These are phyloP conservation scores for Carlito syrichta DNA, from an alignment of 2,113 vertebrate species.

Conservation along the genomic window DNA sequence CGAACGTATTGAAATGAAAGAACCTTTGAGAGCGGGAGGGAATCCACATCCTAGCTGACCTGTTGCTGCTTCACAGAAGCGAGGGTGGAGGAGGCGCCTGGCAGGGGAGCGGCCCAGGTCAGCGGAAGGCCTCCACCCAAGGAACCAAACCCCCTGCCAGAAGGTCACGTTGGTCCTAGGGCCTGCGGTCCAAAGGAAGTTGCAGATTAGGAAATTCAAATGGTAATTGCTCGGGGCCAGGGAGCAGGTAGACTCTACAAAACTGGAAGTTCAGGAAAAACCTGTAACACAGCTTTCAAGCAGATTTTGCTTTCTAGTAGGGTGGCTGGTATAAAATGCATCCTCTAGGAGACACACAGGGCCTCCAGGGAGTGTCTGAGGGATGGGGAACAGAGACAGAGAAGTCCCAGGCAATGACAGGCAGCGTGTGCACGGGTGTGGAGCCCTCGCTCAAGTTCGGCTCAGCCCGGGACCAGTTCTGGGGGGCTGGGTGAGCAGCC, in stretches of 20 bases:
- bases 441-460: not conserved
- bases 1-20: constrained; percentile 33
- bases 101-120: not conserved
- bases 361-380: not conserved
- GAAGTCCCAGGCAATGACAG: not conserved
- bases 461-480: not conserved
- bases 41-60: not conserved
- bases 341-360: not conserved
- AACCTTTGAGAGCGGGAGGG: not conserved
- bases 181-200: not conserved
- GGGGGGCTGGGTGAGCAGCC: no score
- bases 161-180: not conserved
- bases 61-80: not conserved
- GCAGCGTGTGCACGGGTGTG: not conserved
- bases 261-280: constrained; percentile 63
- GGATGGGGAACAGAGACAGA: not conserved
- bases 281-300: constrained; percentile 41
- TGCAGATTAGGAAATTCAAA: not conserved
- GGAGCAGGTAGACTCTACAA: constrained; percentile 48
- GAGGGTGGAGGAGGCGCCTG: not conserved
- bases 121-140: not conserved
- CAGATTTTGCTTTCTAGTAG: constrained; percentile 33
- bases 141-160: not conserved
- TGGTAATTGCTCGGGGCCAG: constrained; percentile 25
- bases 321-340: not conserved